These are phyloP conservation scores for Malthinus flaveolus DNA, from an alignment of 2,888 invertebrate species.

Conservation along the genomic window DNA sequence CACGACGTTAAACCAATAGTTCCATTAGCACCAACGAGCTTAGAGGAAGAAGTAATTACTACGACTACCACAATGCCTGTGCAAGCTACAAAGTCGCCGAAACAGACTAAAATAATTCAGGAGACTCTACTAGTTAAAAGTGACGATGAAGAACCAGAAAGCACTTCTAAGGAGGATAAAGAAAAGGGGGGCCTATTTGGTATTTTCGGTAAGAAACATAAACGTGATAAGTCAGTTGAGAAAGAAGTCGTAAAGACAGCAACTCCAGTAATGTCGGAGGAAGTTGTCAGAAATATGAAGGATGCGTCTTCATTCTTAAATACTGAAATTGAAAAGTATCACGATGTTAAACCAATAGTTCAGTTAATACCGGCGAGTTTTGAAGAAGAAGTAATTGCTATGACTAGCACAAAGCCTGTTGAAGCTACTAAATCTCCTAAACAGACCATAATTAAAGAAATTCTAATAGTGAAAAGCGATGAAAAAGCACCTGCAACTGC, in stretches of 20 bases:
- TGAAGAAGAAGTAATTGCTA: not conserved
- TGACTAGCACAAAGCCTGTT: no score
- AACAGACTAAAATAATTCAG: not conserved
- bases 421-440: no score
- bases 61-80: not conserved
- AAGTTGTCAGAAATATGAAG: not conserved
- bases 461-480: not conserved
- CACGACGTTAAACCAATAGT: conserved; percentile 33
- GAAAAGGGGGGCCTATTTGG: conserved; percentile 35
- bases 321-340: conserved; percentile 37
- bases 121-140: not conserved
- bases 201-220: conserved; percentile 35
- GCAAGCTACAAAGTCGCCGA: no score
- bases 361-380: not conserved
- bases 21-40: not conserved
- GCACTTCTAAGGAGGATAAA: not conserved
- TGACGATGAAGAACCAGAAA: not conserved
- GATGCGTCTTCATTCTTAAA: conserved; percentile 38
- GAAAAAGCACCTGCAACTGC: not conserved
- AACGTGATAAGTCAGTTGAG: conserved; percentile 25
- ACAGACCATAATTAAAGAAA: not conserved
- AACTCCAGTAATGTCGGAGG: not conserved
- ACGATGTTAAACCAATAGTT: conserved; percentile 33
- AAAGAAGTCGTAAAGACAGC: not conserved
- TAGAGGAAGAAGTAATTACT: not conserved